Evolutionary conservation across 2,888 invertebrate genomes (phyloP), one percentile per base, ranked within the genome.

Genomic region (Leptura quadrifasciata): DNA sequence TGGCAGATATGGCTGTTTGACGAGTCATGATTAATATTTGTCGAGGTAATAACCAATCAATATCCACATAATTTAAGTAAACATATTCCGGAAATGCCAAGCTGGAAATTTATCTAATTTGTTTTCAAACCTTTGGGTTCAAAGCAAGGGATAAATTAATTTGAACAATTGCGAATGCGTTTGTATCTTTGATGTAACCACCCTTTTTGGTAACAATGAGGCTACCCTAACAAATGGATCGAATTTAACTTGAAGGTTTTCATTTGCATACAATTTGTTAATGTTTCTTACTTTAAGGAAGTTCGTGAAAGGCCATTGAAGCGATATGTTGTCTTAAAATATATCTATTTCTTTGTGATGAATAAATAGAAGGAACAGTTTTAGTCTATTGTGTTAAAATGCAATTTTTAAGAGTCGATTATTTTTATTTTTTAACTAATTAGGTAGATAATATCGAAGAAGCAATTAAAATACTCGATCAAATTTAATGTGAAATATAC

Each of bases 171-270:
- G 55, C 20, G 27, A 67, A 67, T 60, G 67, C 67, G 60, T 67
- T 73, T 73, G 67, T 69, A 69, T 69, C 69, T 69, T 69, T 69
- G 69, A 69, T 69, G 58, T 68, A 69, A 69, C 69, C 58, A 69
- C 20, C 69, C 69, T 69, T 69, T 68, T 58, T 69, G 57, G 58
- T 55, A 69, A 69, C 69, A 69, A 58, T 69, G 39, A 58, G 10
- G 21, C 58, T 31, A n/a, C 47, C 35, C 35, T 69, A 69, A 69
- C 47, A 69, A 69, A 69, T 69, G 69, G 69, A 58, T 69, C 58
- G 58, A 69, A 54, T 58, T 69, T 58, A 69, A 58, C 69, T 58
- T 47, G 69, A 58, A 47, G 58, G 58, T 17, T 69, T 69, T 58
- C 69, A 58, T 69, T 69, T 69, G 69, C 69, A 69, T 58, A 47